Evolutionary conservation across 2,888 invertebrate species (phyloP), one percentile per base, ranked within the genome.

Genomic region (Brachypterus glaber): DNA sequence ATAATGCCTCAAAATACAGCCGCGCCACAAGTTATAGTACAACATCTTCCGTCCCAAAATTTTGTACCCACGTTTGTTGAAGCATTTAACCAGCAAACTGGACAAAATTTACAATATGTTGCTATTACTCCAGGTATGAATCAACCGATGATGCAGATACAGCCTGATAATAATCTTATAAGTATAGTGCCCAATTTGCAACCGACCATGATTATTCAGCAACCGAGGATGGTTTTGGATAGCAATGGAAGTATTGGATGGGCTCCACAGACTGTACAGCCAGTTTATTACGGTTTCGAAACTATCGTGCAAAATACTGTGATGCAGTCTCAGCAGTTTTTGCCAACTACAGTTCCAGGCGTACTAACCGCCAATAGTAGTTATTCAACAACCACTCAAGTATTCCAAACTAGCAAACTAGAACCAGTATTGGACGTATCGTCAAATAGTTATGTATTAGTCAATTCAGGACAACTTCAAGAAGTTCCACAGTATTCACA

Each of bases 231-330:
- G 33, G 57, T 64, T 14, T 48, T 64, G 17, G 65, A 64, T 43
- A 58, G 59, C 42, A 66, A 62, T 37, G 64, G 64, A 14, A 59
- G 64, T 4, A 51, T 66, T 41, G 55, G 62, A 30, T 65, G 63
- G 63, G 46, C 52, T 8, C 49, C 50, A 17, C 61, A 75, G 29
- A 70, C 77, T 2, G 78, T 79, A 11, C 83, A 83, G 51, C 85
- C 85, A 3, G 78, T 87, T 53, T 85, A 84, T 54, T 86, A 86
- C 52, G 86, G 86, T 1, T 69, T 87, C 45, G 87, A 88, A 66
- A 87, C 87, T 0, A 86, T 87, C 37, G 87, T 88, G 2, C 86
- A 86, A 62, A 88, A 87, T 55, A 87, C 87, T 3, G 85, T 87
- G 1, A 86, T 87, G 86, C 84, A 84, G n/a, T 86, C 86, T 14